Base-by-base conservation (phyloP, 2,888 invertebrate species). In the Cataglyphis cursor region DNA sequence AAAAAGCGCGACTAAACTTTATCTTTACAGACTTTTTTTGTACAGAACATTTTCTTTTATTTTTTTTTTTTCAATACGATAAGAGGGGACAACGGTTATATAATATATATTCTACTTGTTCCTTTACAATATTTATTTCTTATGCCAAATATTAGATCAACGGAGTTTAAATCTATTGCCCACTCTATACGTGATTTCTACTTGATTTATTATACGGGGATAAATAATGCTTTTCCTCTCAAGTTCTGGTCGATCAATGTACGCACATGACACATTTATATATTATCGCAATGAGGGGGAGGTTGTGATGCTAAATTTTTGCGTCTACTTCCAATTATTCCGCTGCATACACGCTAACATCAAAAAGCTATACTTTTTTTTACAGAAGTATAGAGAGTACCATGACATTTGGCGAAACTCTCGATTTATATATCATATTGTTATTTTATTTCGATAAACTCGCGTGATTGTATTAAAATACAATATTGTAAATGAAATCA, bases 21-120 rank as follows among this genome's bases (percentile, higher is more conserved):
- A 85, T 82, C 81, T 86, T 84, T 82, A 85, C 87, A 76, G 83
- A 87, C 78, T 78, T 61, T 87, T 73, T 73, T 66, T 89, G 88
- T 89, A 89, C 88, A 88, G 85, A 89, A 89, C 88, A 85, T 81
- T 81, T 51, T 51, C 51, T n/a, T 51, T 48, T 18, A 18, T 48
- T 48, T 74, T 38, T 18, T 73, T 38, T 15, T 70, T 38, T 61
- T 65, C 44, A 74, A 87, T 82, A 38, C 24, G 66, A 78, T 82
- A 70, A 70, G 81, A 35, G 35, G 80, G 35, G 80, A 83, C 81
- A 87, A 89, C 82, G 85, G 83, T 76, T 83, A 85, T 66, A 44
- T 85, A 51, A 51, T 51, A 51, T 48, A 28, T 78, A 78, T 59
- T 72, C 31, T 89, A 89, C 59, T 68, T 76, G 64, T 75, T 64